Evolutionary conservation across 2,113 vertebrate genomes (phyloP), one percentile per base, ranked within the genome.

Genomic region (Dasyprocta punctata): DNA sequence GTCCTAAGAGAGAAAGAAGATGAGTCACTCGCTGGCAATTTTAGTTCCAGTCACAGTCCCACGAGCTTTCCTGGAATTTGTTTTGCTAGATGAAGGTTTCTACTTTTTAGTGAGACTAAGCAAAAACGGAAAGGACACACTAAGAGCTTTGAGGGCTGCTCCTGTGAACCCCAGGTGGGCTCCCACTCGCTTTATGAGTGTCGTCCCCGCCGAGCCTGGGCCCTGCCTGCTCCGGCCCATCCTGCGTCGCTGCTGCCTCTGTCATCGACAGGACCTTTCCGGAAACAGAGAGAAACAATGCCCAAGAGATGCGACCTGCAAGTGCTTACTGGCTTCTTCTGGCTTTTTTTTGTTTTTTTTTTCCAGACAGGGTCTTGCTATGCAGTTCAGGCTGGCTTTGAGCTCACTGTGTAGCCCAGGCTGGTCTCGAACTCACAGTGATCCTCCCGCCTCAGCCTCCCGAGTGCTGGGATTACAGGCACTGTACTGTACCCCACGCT

Each of bases 31-130:
- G 24, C 56, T 61, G 49, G 36, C 47, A 65, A 24, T 3, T 38
- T 54, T 22, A 14, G 1, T 83, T 93, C 11, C 58, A 56, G 73
- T 80, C 86, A 20, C 75, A 69, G 20, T 82, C 93, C 44, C 65
- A 8, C 1, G 16, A 28, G 38, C 26, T 80, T 89, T 78, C 67
- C 38, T 63, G 80, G 33, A 85, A 77, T 41, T 47, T 13, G 30
- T 67, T 92, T 94, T 86, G 38, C 44, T 86, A 67, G 84, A 61
- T 92, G 49, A 84, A 5, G 5, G 56, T 89, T 96, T 84, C 47
- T 20, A 73, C 33, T 73, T 58, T 65, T 90, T 84, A 54, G 17
- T 54, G 75, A 95, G 93, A 78, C 22, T 91, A 97, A 86, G 78
- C 17, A 49, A 49, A 49, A 41, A 44, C 16, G n/a, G 28, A 61